Conservation (phyloP, 2,888 invertebrate genomes). For the Alsophila aescularia region DNA sequence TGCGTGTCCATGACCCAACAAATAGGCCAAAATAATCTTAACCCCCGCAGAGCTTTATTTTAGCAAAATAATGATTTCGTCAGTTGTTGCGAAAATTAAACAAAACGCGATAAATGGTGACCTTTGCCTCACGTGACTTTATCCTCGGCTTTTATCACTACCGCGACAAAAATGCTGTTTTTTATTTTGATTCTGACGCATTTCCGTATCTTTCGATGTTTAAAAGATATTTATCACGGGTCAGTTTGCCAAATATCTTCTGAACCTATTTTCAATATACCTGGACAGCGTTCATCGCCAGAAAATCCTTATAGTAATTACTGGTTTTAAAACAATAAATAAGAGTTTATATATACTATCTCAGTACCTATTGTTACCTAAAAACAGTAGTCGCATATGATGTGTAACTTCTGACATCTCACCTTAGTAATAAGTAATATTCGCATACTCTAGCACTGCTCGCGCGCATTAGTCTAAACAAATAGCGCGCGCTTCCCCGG, state of each 20-base stretch:
- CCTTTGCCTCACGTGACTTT: neutral
- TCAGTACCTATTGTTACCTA: too few species aligned
- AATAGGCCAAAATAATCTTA: neutral
- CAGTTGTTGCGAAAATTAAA: neutral
- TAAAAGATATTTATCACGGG: neutral
- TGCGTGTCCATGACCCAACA: neutral
- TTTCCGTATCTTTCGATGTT: neutral
- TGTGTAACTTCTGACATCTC: too few species aligned
- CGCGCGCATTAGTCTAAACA: too few species aligned
- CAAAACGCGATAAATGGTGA: neutral
- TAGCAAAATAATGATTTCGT: neutral
- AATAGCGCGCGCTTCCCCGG: too few species aligned
- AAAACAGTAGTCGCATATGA: too few species aligned
- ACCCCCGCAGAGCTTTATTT: slow-evolving; percentile 5
- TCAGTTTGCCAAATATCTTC: neutral
- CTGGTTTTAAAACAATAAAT: too few species aligned
- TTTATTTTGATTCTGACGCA: neutral
- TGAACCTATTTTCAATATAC: neutral
- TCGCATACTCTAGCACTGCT: too few species aligned
- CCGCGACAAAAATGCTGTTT: neutral
- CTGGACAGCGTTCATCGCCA: too few species aligned
- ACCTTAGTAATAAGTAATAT: too few species aligned
- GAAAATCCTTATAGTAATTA: too few species aligned
- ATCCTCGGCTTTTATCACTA: neutral
- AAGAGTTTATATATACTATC: too few species aligned